A percentile compares a stretch with the other conserved stretches of the same genome.
phyloP scores from a whole-genome alignment of 2,888 invertebrate genomes.

The Drosophila neotestacea region DNA sequence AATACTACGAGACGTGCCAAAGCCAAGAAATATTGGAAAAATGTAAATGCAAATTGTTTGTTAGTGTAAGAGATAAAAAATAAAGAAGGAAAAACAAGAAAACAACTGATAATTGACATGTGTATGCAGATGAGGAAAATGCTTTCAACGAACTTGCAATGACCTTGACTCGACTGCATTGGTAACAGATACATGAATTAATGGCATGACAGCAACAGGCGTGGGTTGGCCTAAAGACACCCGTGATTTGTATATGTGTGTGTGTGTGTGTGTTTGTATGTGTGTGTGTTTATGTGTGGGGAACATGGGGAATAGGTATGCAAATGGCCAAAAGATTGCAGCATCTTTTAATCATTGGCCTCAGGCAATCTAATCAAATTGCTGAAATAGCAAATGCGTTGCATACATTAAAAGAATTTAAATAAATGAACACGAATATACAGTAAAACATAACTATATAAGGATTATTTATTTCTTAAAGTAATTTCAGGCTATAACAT shows the following conservation, averaged over 20 bases:
- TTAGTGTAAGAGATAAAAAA: slow-evolving; percentile 8
- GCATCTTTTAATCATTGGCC: slow-evolving; percentile 8
- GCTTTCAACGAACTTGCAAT: slow-evolving; percentile 33
- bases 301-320: neutral
- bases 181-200: slow-evolving; percentile 1
- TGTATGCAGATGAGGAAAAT: slow-evolving; percentile 23
- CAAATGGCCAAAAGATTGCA: slow-evolving; percentile 16
- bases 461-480: neutral
- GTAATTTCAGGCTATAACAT: too few relatives aligned
- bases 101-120: slow-evolving; percentile 20
- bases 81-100: neutral
- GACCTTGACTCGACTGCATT: slow-evolving; percentile 46
- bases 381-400: slow-evolving; percentile 9
- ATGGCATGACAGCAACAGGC: slow-evolving; percentile 13
- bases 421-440: neutral
- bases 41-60: slow-evolving; percentile 64
- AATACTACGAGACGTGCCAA: slow-evolving; percentile 35
- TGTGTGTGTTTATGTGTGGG: neutral
- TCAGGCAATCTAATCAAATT: slow-evolving; percentile 7
- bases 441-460: neutral
- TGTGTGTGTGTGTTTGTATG: neutral
- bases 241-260: neutral
- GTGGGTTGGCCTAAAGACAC: slow-evolving; percentile 9
- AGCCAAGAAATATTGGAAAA: slow-evolving; percentile 37
- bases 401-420: slow-evolving; percentile 14